Evolutionary conservation across 2,113 vertebrate genomes (phyloP).

Genomic region (Myiozetetes cayanensis): DNA sequence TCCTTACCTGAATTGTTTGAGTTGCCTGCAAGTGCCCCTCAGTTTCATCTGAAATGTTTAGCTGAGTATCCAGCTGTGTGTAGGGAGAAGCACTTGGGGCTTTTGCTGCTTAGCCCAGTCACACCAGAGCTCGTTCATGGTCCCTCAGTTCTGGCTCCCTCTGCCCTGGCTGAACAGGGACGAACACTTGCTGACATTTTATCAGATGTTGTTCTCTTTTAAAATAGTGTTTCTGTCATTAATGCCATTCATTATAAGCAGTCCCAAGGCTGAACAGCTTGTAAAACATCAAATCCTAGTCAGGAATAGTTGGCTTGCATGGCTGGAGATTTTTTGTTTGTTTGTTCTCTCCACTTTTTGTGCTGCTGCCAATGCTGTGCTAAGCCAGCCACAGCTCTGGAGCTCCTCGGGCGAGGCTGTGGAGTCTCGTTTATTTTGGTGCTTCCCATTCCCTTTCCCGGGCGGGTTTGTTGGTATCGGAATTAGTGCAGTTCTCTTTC

Average conservation of each 20-base stretch:
- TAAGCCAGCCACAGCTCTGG: not conserved
- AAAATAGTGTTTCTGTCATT: not conserved
- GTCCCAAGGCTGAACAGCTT: not conserved
- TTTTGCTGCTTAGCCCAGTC: not conserved
- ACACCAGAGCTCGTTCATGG: not conserved
- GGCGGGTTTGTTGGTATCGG: not conserved
- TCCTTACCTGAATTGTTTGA: not conserved
- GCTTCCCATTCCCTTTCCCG: not conserved
- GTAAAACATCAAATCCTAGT: not conserved
- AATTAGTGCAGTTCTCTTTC: not conserved
- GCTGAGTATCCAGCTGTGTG: not conserved
- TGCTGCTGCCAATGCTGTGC: not conserved
- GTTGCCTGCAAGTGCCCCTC: not conserved
- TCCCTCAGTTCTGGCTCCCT: not conserved
- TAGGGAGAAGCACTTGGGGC: not conserved
- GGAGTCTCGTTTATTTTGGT: slow-evolving; percentile 2
- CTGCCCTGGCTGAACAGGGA: not conserved
- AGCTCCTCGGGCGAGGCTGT: not conserved
- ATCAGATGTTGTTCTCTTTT: not conserved
- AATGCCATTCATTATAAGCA: not conserved
- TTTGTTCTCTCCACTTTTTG: not conserved
- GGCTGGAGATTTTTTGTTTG: not conserved
- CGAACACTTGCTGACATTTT: not conserved
- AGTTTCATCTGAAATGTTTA: not conserved
- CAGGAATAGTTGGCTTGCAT: not conserved